Evolutionary conservation across 2,888 invertebrate species (phyloP).

Genomic region (Netelia melanura): DNA sequence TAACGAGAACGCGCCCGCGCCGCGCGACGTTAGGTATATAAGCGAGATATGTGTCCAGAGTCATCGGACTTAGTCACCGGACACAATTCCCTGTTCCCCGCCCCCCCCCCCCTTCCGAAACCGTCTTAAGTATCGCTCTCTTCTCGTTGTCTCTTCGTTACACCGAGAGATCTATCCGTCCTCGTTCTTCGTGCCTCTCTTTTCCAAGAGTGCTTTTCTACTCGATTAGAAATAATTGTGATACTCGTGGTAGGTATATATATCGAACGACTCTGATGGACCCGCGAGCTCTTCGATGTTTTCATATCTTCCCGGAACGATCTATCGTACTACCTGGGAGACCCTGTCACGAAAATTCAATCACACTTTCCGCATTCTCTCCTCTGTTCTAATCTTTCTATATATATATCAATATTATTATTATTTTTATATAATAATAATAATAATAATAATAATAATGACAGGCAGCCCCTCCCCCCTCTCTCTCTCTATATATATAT

Average conservation of each 20-base stretch:
- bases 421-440: no score
- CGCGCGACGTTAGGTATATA: not conserved
- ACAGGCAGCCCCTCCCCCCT: no score
- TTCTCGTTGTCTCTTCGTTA: constrained; percentile 19
- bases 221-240: constrained; percentile 72
- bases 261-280: constrained; percentile 10
- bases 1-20: constrained; percentile 65
- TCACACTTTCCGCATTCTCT: constrained; percentile 23
- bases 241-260: constrained; percentile 5
- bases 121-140: no score
- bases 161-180: not conserved
- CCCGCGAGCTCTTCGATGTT: constrained; percentile 21
- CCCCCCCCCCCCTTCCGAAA: no score
- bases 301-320: constrained; percentile 32
- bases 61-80: constrained; percentile 63
- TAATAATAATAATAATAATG: no score
- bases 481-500: no score
- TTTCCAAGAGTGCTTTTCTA: constrained; percentile 64
- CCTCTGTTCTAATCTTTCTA: not conserved
- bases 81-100: constrained; percentile 17
- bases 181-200: not conserved
- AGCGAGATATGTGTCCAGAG: constrained; percentile 41
- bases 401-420: not conserved
- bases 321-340: constrained; percentile 33
- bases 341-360: constrained; percentile 63